Base-by-base conservation (phyloP, 1,140 invertebrate species). In the Monochamus saltuarius region DNA sequence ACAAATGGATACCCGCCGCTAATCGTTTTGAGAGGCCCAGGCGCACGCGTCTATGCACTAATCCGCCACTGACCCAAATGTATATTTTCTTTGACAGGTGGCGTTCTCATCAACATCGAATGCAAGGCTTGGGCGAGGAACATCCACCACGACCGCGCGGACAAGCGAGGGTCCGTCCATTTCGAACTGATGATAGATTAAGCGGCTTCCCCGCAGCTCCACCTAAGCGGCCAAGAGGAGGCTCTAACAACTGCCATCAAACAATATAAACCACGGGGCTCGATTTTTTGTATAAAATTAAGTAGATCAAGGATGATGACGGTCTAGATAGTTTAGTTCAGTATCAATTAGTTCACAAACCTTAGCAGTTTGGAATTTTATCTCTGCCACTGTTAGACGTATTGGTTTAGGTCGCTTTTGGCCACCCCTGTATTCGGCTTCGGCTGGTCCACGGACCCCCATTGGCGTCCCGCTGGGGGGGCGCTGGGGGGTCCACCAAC, bases 91-190 rank as follows among this genome's bases (percentile, higher is more conserved):
- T 82, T 80, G n/a, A 2, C 78, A 90, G 90, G 86, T 72, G 90
- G 91, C 46, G 89, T 95, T 19, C 82, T 97, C 62, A 94, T 97
- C 79, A 95, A 96, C 81, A 91, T 97, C 79, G 94, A 96, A 79
- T 97, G 95, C 83, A 95, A 94, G 82, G 94, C 94, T 65, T 97
- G 93, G 92, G 94, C 94, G 66, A 87, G 88, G 75, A 97, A 97
- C 81, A 97, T 98, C 69, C 72, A 83, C 47, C 92, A 95, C 76
- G 90, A 95, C 79, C 85, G 91, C 71, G 84, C 86, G 73, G 91
- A 95, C 70, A 85, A 90, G 75, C 87, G 92, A 77, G 95, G 95
- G 68, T 92, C 91, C 64, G 94, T 96, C 64, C 94, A 96, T 82
- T 97, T 98, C 82, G 94, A 97, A 82, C 82, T 97, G 72, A 89